These are phyloP conservation scores for Lomographa bimaculata DNA, from an alignment of 2,888 invertebrate genomes.

Conservation along the genomic window DNA sequence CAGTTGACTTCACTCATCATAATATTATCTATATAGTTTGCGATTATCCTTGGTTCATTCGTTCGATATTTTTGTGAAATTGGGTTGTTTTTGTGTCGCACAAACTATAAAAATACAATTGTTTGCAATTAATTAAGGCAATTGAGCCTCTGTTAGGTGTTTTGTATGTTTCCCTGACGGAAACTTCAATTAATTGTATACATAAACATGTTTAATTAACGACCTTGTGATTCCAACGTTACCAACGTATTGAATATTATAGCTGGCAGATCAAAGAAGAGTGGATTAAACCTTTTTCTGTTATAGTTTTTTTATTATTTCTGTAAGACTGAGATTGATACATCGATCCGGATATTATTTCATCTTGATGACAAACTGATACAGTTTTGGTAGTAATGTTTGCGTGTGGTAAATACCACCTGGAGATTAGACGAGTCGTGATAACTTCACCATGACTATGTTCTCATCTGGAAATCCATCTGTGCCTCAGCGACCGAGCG, in stretches of 20 bases:
- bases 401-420: slow-evolving; percentile 70
- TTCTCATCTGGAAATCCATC: slow-evolving; percentile 75
- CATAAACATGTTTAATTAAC: slow-evolving; percentile 44
- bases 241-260: slow-evolving; percentile 64
- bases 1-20: too few relatives aligned
- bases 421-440: slow-evolving; percentile 65
- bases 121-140: slow-evolving; percentile 35
- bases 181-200: slow-evolving; percentile 36
- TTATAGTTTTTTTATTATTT: slow-evolving; percentile 5
- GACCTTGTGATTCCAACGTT: slow-evolving; percentile 66
- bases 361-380: slow-evolving; percentile 21
- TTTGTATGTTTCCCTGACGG: slow-evolving; percentile 26
- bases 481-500: slow-evolving; percentile 72
- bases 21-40: too few relatives aligned
- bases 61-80: slow-evolving; percentile 58
- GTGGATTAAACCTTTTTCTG: slow-evolving; percentile 33
- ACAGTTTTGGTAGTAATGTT: slow-evolving; percentile 64
- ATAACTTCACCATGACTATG: slow-evolving; percentile 67
- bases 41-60: slow-evolving; percentile 38
- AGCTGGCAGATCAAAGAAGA: slow-evolving; percentile 54
- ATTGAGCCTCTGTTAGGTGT: slow-evolving; percentile 31
- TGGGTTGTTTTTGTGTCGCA: slow-evolving; percentile 68
- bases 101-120: slow-evolving; percentile 25
- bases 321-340: slow-evolving; percentile 2
- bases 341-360: neutral